These are phyloP conservation scores for Acleris emargana DNA, from an alignment of 2,888 invertebrate species.

Conservation along the genomic window DNA sequence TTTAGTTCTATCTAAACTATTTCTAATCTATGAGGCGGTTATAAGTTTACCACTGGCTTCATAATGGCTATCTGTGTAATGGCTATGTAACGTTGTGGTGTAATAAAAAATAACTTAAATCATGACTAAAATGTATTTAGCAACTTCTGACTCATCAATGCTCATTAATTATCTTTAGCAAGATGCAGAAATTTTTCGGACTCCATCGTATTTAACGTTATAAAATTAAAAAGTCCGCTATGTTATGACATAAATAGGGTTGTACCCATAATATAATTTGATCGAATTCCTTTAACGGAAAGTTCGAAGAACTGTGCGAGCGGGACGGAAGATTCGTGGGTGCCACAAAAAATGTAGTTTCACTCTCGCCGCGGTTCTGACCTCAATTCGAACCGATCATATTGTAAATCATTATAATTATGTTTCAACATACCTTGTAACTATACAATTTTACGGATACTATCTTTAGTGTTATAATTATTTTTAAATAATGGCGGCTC, in stretches of 20 bases:
- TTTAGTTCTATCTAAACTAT: no score
- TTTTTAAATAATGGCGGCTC: conserved; percentile 3
- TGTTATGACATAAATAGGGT: conserved; percentile 8
- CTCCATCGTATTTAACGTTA: no score
- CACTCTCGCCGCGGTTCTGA: conserved; percentile 55
- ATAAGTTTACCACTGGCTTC: no score
- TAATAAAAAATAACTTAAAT: no score
- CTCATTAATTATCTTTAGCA: no score
- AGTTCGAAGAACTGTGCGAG: conserved; percentile 44
- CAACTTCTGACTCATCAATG: no score
- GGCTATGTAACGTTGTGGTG: no score
- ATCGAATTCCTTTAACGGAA: conserved; percentile 27
- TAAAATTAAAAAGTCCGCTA: no score
- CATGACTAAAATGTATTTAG: no score
- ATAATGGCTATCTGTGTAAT: no score
- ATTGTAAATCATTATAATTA: conserved; percentile 53
- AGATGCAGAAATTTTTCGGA: no score
- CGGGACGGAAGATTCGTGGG: conserved; percentile 22
- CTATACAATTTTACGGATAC: conserved; percentile 8
- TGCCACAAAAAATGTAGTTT: conserved; percentile 59
- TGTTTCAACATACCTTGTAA: conserved; percentile 49
- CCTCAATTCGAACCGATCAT: conserved; percentile 45
- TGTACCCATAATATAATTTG: conserved; percentile 19
- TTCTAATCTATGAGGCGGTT: no score
- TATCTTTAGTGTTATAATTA: conserved; percentile 13